These are phyloP conservation scores for Acrocyrtus sp. DNA, from an alignment of 2,888 invertebrate genomes.

Conservation along the genomic window DNA sequence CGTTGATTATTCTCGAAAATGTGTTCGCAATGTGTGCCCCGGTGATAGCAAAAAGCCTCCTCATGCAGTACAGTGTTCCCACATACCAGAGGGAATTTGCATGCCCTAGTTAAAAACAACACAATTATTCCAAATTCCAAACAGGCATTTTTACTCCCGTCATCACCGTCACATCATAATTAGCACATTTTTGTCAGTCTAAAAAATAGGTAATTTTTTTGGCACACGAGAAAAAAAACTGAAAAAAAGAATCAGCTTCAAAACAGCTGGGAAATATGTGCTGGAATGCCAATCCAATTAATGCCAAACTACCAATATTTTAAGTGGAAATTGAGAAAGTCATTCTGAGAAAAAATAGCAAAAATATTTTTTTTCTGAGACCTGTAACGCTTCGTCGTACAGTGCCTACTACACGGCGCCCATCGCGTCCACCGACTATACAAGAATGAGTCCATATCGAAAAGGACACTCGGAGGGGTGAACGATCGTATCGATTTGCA, in stretches of 20 bases:
- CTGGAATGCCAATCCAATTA: constrained; percentile 44
- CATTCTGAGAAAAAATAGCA: background rate
- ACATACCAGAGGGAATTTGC: constrained; percentile 79
- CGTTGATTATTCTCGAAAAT: constrained; percentile 59
- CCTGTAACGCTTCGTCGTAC: constrained; percentile 82
- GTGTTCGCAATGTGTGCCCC: constrained; percentile 81
- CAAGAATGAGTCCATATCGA: constrained; percentile 64
- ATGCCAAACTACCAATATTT: constrained; percentile 63
- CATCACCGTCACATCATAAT: background rate
- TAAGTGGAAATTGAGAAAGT: no score
- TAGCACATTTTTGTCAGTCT: background rate
- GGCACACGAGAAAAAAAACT: no score
- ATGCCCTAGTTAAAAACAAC: constrained; percentile 72
- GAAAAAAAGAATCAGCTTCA: no score
- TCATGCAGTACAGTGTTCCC: constrained; percentile 81
- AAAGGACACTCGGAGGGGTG: constrained; percentile 52
- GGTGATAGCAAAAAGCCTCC: constrained; percentile 85
- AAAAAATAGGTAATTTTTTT: no score
- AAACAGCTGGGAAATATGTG: background rate
- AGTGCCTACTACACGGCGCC: constrained; percentile 82
- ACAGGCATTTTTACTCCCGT: background rate
- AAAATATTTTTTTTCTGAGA: constrained; percentile 3
- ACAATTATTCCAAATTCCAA: constrained; percentile 15
- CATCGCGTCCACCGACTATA: constrained; percentile 79
- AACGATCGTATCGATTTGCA: constrained; percentile 61